Base-by-base conservation (phyloP, 2,888 invertebrate species). In the Acanthosoma haemorrhoidale region DNA sequence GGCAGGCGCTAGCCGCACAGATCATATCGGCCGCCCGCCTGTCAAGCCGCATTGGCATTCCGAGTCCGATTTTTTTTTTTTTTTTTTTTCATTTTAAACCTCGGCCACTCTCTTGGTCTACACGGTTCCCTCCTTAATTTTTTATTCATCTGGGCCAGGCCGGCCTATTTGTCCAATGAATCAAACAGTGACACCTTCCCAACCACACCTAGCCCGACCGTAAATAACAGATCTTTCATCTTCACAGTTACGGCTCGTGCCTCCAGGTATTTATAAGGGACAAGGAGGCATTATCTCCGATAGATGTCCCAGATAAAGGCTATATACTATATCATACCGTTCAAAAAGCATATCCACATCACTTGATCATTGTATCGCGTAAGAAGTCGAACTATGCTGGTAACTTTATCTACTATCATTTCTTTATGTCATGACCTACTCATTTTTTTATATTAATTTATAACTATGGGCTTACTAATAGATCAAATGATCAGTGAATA, bases 101-200 rank as follows among this genome's bases (percentile, higher is more conserved):
- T 9, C 13, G 11, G 13, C 41, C 41, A 41, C 8, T 41, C 13
- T 41, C n/a, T n/a, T 15, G 41, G 16, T n/a, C 8, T 61, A 61
- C 61, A 61, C 25, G 61, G 38, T 61, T 61, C 36, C 61, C 61
- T 34, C 18, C 36, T 61, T 61, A 61, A 61, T 61, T 61, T 36
- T 61, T 36, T 61, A 61, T 61, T 61, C 36, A 21, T 61, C 34
- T 38, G 15, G 18, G 16, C 3, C 36, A 34, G 61, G 38, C 16
- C 41, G n/a, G n/a, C n/a, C 51, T 51, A 36, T 36, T 61, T 34
- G 36, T 34, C 61, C 61, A 36, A 61, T 61, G 61, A 61, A 61
- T 61, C 61, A 61, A 61, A 61, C 2, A 1, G 36, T 61, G 61
- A 61, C 61, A 61, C 61, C n/a, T 18, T 4, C 2, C n/a, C 38